A percentile compares a stretch with the other conserved stretches of the same genome.
Conservation (phyloP, 2,888 invertebrate genomes). For the Drosophila neoperkinsi region DNA sequence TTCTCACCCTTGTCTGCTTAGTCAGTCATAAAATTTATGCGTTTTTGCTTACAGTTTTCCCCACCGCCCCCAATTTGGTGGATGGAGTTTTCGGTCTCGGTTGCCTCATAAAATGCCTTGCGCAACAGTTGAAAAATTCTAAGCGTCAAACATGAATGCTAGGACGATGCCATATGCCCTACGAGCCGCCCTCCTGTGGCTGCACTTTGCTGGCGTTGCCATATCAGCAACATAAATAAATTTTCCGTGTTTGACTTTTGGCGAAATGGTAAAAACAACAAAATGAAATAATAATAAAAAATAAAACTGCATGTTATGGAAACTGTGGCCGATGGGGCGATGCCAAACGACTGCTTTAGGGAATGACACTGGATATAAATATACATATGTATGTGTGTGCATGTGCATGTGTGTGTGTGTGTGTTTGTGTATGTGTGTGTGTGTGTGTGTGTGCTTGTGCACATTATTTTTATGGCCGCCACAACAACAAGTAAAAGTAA, state of each 20-base stretch:
- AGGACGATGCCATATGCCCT: slow-evolving; percentile 19
- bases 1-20: slow-evolving; percentile 27
- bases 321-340: slow-evolving; percentile 26
- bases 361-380: slow-evolving; percentile 21
- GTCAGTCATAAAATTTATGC: slow-evolving; percentile 79
- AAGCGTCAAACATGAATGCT: slow-evolving; percentile 54
- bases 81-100: slow-evolving; percentile 29
- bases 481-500: slow-evolving; percentile 11
- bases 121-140: slow-evolving; percentile 73
- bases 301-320: slow-evolving; percentile 35
- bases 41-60: slow-evolving; percentile 63
- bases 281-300: slow-evolving; percentile 28
- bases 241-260: slow-evolving; percentile 60
- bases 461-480: slow-evolving; percentile 47
- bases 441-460: slow-evolving; percentile 20
- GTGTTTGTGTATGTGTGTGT: slow-evolving; percentile 15
- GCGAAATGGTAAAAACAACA: slow-evolving; percentile 48
- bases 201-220: slow-evolving; percentile 56
- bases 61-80: slow-evolving; percentile 22
- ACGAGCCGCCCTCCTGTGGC: not conserved
- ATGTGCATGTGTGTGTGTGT: slow-evolving; percentile 14
- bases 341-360: slow-evolving; percentile 24
- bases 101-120: slow-evolving; percentile 58
- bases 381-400: not conserved
- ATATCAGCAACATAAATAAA: slow-evolving; percentile 74